Conservation (phyloP, 2,797 vertebrate genomes). For the Galago senegalensis region DNA sequence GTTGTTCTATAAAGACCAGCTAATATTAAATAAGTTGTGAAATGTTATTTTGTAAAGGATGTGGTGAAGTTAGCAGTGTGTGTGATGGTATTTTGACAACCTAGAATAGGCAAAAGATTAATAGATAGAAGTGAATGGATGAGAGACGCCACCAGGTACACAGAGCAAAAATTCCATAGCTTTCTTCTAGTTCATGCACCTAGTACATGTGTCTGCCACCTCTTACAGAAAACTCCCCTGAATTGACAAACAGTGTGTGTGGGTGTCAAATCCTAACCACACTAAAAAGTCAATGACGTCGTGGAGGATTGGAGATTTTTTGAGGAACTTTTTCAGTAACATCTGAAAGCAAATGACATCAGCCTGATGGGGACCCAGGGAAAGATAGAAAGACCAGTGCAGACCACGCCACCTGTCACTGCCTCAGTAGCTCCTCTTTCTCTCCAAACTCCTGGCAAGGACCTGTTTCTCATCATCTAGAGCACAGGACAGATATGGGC, state of each 20-base stretch:
- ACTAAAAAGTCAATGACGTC: not conserved
- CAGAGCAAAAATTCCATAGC: not conserved
- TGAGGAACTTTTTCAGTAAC: not conserved
- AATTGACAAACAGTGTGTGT: not conserved
- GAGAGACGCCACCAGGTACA: not conserved
- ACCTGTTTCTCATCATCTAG: fast-evolving
- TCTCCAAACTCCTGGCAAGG: not conserved
- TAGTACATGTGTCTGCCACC: not conserved
- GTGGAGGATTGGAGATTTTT: not conserved
- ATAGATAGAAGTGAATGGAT: not conserved
- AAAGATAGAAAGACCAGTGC: not conserved
- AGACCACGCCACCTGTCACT: not conserved
- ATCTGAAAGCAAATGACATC: not conserved
- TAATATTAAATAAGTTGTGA: not conserved
- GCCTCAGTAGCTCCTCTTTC: not conserved
- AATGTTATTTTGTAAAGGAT: not conserved
- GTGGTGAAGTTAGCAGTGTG: not conserved
- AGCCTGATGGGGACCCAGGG: too few species aligned
- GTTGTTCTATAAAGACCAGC: not conserved
- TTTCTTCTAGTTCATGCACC: not conserved
- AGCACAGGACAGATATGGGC: not conserved
- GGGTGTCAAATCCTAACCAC: not conserved
- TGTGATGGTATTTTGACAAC: not conserved
- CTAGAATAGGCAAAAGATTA: not conserved
- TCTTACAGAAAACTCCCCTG: not conserved